These are phyloP conservation scores for Mionectes olivaceus DNA, from an alignment of 2,797 vertebrate genomes.

Conservation along the genomic window DNA sequence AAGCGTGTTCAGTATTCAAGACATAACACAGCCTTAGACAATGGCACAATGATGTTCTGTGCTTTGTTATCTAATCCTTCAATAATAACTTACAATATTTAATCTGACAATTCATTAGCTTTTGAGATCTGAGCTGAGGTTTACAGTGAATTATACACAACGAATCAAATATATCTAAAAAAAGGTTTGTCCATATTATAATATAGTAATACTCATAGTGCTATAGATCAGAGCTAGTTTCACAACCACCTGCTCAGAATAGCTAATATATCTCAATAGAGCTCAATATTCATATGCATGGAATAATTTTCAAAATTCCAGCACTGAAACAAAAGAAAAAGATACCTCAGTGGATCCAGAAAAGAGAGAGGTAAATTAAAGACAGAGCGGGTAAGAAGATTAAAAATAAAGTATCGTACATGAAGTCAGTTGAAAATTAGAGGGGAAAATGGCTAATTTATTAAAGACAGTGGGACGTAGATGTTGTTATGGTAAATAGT, in stretches of 20 bases:
- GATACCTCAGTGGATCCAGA: not conserved
- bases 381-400: not conserved
- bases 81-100: conserved; percentile 16
- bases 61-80: conserved; percentile 20
- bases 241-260: not conserved
- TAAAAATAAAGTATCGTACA: not conserved
- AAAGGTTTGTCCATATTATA: not conserved
- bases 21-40: not conserved
- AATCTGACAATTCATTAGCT: not conserved
- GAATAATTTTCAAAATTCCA: not conserved
- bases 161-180: not conserved
- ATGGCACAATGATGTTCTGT: not conserved
- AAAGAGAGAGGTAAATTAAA: not conserved
- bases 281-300: not conserved
- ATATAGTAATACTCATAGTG: not conserved
- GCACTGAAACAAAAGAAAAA: not conserved
- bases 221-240: not conserved
- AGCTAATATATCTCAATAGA: not conserved
- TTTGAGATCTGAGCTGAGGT: not conserved
- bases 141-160: not conserved
- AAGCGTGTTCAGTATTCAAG: not conserved
- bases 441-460: not conserved
- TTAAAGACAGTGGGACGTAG: not conserved
- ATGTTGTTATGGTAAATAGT: not conserved
- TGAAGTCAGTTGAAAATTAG: not conserved